Base-by-base conservation (phyloP, 2,888 invertebrate genomes). In the Phytoseiulus persimilis region DNA sequence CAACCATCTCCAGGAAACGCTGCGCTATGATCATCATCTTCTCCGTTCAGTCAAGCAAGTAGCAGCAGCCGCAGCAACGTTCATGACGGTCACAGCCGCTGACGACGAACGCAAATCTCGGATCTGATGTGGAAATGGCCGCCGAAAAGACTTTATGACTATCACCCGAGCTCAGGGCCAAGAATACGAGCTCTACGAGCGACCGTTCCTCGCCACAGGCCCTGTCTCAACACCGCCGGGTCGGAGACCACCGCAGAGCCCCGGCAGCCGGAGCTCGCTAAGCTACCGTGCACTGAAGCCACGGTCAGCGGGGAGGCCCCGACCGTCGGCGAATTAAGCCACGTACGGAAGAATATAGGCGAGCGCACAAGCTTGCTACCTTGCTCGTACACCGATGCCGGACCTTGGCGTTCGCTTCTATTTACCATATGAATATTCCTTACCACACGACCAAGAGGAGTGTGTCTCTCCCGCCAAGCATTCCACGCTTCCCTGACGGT, bases 51-150 rank as follows among this genome's bases (percentile, higher is more conserved):
- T 65, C 65, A 65, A 65, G 65, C 65, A 65, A 65, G 65, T 23
- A 28, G 65, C 65, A 28, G 65, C 65, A 23, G 65, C 65, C 11
- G 65, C 65, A 28, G 65, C 65, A 28, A 65, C 65, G 65, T 65
- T 65, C 65, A 65, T 65, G 65, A 65, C 65, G 65, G 14, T 28
- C 65, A 18, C 65, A 23, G 14, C 65, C 65, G 65, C 65, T 65
- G 65, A 65, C 65, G 65, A 65, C 65, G 65, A 65, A 65, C 65
- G 65, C 65, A 65, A 65, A 65, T 65, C 65, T 65, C 65, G 65
- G 65, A 65, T 65, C 65, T 65, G 65, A 65, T 65, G 65, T 65
- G 65, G 65, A 28, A 65, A 65, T 65, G 65, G 65, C 65, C 11
- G 65, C 65, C 65, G 65, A 65, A 65, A 65, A 65, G 65, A 65